These are phyloP conservation scores for Burhinus oedicnemus DNA, from an alignment of 2,113 vertebrate genomes.

Conservation along the genomic window DNA sequence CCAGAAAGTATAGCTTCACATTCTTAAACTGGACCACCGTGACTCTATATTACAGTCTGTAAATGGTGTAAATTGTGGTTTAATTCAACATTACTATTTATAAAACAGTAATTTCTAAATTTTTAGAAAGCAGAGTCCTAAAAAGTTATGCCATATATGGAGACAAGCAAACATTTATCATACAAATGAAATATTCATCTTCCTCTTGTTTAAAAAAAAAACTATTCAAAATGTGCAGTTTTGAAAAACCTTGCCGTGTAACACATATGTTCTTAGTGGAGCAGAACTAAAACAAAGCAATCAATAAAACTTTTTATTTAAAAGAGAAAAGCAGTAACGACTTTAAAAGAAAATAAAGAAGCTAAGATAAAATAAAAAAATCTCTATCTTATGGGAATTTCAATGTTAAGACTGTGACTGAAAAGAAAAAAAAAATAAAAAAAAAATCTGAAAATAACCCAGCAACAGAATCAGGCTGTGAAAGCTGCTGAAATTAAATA, in stretches of 20 bases:
- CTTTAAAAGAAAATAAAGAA: background rate
- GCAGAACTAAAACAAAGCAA: background rate
- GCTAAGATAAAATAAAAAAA: background rate
- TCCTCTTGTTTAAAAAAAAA: background rate
- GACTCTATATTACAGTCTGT: background rate
- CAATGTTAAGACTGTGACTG: background rate
- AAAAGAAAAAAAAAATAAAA: background rate
- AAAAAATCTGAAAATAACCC: background rate
- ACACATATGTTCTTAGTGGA: background rate
- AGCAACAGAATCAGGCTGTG: background rate
- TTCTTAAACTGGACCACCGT: background rate
- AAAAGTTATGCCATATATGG: background rate
- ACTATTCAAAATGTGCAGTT: background rate
- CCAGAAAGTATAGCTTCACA: background rate
- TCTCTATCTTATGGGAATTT: background rate
- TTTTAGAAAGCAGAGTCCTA: background rate
- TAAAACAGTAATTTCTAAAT: background rate
- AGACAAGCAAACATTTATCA: background rate
- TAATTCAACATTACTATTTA: background rate
- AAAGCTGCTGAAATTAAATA: background rate
- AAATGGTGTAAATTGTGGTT: background rate
- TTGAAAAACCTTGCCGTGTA: background rate
- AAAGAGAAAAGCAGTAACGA: background rate
- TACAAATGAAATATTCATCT: background rate
- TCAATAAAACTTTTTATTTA: background rate